These are phyloP conservation scores for Hirundichthys speculiger DNA, from an alignment of 2,113 vertebrate species.

Conservation along the genomic window DNA sequence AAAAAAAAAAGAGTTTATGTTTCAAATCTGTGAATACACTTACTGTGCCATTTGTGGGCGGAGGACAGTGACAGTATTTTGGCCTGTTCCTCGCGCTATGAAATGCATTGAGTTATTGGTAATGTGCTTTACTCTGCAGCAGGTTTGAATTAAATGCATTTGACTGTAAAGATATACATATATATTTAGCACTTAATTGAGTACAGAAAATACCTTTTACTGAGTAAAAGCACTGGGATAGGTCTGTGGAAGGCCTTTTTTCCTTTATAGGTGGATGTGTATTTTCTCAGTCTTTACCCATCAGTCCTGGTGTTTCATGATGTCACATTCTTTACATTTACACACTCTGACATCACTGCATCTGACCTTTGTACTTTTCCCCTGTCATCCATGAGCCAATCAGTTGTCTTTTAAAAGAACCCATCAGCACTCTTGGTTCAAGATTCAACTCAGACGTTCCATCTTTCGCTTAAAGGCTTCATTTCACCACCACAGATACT, in stretches of 20 bases:
- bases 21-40: conserved; percentile 32
- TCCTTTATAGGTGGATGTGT: too few species aligned
- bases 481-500: too few species aligned
- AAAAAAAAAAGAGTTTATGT: conserved; percentile 31
- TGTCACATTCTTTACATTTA: not conserved
- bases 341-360: not conserved
- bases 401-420: not conserved
- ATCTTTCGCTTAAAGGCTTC: too few species aligned
- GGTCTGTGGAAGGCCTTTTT: too few species aligned
- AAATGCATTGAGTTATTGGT: conserved; percentile 35
- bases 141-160: conserved; percentile 29
- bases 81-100: conserved; percentile 28
- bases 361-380: not conserved
- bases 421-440: too few species aligned
- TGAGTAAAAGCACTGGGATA: too few species aligned
- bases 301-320: not conserved
- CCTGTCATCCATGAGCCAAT: not conserved
- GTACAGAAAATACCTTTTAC: not conserved
- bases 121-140: conserved; percentile 28
- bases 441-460: too few species aligned
- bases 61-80: conserved; percentile 36
- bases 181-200: conserved; percentile 9
- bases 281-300: not conserved
- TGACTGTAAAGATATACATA: not conserved
- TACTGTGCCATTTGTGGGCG: conserved; percentile 17